Percentiles rank a stretch among this genome's conserved stretches.
Evolutionary conservation across 2,797 vertebrate genomes (phyloP).

Genomic region (Oryzias dopingdopingensis): DNA sequence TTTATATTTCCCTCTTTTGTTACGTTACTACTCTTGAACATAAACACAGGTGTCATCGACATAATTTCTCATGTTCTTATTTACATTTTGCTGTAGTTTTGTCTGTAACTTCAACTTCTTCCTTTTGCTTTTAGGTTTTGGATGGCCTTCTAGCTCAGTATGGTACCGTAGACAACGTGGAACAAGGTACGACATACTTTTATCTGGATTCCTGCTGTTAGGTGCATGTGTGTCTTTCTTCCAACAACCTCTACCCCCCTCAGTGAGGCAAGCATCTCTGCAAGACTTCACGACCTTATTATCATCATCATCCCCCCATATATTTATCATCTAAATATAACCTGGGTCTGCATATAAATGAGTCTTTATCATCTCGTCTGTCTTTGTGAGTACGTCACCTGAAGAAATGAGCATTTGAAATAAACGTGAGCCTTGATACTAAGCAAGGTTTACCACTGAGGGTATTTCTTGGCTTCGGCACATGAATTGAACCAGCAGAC

Average conservation of each 20-base stretch:
- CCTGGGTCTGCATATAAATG: conserved; percentile 56
- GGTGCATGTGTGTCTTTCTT: conserved; percentile 42
- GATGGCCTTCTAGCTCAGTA: conserved; percentile 91
- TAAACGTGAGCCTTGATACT: conserved; percentile 49
- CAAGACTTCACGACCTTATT: conserved; percentile 39
- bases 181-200: conserved; percentile 84
- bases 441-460: conserved; percentile 45
- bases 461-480: conserved; percentile 31
- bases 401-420: conserved; percentile 29
- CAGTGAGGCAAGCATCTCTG: conserved; percentile 24
- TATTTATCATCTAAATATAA: conserved; percentile 64
- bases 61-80: neutral
- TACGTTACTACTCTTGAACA: too few species aligned
- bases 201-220: conserved; percentile 30
- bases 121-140: conserved; percentile 81
- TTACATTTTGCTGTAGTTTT: neutral
- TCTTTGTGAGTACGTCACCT: conserved; percentile 33
- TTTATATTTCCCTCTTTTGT: too few species aligned
- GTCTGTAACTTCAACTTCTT: conserved; percentile 26
- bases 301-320: conserved; percentile 48
- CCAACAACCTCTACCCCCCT: conserved; percentile 50
- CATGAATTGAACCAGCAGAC: conserved; percentile 65
- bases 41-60: too few species aligned
- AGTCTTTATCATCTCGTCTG: conserved; percentile 42
- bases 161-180: conserved; percentile 92